phyloP scores from a whole-genome alignment of 2,797 vertebrate species.

The Tokudaia muenninki region DNA sequence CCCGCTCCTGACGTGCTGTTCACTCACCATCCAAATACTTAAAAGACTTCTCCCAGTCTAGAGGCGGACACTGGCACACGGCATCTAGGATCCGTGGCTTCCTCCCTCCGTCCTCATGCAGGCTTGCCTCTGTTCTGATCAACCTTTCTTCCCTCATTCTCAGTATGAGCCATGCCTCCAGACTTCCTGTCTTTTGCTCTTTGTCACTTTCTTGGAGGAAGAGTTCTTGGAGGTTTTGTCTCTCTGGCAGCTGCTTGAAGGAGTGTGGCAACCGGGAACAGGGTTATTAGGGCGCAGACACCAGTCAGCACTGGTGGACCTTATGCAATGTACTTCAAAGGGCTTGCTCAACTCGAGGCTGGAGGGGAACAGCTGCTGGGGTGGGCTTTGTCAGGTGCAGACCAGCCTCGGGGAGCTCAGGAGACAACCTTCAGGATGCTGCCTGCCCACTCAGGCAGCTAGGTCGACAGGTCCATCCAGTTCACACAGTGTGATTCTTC shows the following conservation, averaged over 20 bases:
- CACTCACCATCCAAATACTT: background rate
- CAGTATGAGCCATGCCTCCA: background rate
- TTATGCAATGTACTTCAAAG: constrained; percentile 40
- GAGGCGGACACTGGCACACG: background rate
- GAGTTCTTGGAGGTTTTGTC: background rate
- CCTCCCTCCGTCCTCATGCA: background rate
- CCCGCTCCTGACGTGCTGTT: background rate
- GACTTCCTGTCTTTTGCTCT: constrained; percentile 1
- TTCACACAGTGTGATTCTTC: background rate
- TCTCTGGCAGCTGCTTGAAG: background rate
- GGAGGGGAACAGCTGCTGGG: background rate
- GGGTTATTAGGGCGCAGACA: background rate
- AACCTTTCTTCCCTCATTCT: constrained; percentile 5
- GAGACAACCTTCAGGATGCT: background rate
- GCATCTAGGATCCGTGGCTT: background rate
- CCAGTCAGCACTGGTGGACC: background rate
- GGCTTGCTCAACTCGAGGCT: background rate
- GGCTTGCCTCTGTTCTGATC: background rate
- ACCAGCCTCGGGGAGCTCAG: background rate
- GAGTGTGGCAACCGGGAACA: background rate
- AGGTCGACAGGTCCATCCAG: background rate
- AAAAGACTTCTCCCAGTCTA: background rate
- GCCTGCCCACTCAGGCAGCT: background rate
- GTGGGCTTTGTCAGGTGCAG: background rate
- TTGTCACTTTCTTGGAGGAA: background rate